Evolutionary conservation across 2,113 vertebrate genomes (phyloP).

Genomic region (Sciurus niger): DNA sequence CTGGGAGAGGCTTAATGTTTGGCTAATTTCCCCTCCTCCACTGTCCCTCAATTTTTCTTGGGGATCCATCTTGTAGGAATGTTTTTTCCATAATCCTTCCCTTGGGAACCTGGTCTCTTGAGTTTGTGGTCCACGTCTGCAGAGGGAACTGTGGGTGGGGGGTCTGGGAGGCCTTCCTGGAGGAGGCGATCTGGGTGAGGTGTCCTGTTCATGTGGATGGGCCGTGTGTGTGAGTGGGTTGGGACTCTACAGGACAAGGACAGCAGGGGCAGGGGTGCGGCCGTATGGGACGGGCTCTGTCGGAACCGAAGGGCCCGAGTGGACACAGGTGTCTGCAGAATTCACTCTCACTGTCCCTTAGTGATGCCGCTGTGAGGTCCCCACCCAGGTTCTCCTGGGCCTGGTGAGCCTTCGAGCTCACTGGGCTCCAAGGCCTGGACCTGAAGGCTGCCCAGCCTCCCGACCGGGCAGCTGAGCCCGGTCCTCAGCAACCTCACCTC

Average conservation of each 20-base stretch:
- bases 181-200: not conserved
- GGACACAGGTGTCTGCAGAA: no score
- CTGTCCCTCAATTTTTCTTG: no score
- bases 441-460: not conserved
- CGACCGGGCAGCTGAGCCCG: rapidly evolving
- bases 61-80: no score
- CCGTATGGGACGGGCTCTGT: not conserved
- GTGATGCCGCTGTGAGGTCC: not conserved
- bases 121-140: not conserved
- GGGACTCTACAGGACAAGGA: not conserved
- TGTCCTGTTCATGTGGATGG: not conserved
- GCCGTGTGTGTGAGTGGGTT: not conserved
- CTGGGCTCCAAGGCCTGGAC: not conserved
- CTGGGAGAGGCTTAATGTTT: no score
- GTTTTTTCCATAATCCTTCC: no score
- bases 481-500: not conserved
- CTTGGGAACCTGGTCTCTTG: not conserved
- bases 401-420: not conserved
- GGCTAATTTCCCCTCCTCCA: no score
- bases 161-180: not conserved
- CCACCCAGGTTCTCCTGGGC: not conserved
- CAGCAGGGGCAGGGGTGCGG: not conserved
- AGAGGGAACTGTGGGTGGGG: not conserved
- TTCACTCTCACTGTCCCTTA: rapidly evolving
- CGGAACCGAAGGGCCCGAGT: not conserved